Conservation (phyloP, 2,888 invertebrate genomes). For the Dorcus parallelipipedus region DNA sequence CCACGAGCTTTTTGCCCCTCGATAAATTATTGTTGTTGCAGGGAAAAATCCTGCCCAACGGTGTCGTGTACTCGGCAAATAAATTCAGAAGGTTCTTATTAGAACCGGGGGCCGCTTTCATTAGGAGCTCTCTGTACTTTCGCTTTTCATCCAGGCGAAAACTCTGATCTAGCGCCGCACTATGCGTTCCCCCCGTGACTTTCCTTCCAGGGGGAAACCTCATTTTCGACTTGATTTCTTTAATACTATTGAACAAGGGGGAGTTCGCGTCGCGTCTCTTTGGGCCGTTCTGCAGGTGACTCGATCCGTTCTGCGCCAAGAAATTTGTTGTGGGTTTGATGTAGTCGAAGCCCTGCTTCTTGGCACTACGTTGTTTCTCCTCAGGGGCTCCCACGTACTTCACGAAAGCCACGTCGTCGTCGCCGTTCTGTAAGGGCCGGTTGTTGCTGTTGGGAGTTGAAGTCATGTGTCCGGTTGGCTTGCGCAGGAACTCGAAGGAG, state of each 20-base stretch:
- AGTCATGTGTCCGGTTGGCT: slow-evolving; percentile 16
- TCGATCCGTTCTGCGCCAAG: slow-evolving; percentile 8
- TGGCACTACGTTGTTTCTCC: slow-evolving; percentile 30
- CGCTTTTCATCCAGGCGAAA: slow-evolving; percentile 58
- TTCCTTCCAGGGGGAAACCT: background rate
- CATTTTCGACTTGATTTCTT: background rate
- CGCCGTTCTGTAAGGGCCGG: slow-evolving; percentile 22
- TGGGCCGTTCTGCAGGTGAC: slow-evolving; percentile 6
- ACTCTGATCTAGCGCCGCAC: slow-evolving; percentile 50
- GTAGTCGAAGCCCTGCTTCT: slow-evolving; percentile 28
- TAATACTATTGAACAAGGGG: background rate
- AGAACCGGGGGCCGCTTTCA: slow-evolving; percentile 39
- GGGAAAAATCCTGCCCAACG: slow-evolving; percentile 29
- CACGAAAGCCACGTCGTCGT: slow-evolving; percentile 38
- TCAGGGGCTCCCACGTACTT: slow-evolving; percentile 30
- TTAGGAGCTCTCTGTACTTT: slow-evolving; percentile 56
- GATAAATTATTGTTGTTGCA: slow-evolving; percentile 7
- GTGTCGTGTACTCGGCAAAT: slow-evolving; percentile 35
- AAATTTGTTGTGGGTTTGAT: slow-evolving; percentile 18
- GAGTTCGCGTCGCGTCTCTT: slow-evolving; percentile 3
- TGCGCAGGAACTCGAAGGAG: slow-evolving; percentile 8
- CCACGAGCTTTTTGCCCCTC: slow-evolving; percentile 22
- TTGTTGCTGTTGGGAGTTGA: slow-evolving; percentile 24
- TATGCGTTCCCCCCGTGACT: slow-evolving; percentile 9
- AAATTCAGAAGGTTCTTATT: slow-evolving; percentile 24